Base-by-base conservation (phyloP, 2,797 vertebrate genomes). In the Pseudochirops cupreus region DNA sequence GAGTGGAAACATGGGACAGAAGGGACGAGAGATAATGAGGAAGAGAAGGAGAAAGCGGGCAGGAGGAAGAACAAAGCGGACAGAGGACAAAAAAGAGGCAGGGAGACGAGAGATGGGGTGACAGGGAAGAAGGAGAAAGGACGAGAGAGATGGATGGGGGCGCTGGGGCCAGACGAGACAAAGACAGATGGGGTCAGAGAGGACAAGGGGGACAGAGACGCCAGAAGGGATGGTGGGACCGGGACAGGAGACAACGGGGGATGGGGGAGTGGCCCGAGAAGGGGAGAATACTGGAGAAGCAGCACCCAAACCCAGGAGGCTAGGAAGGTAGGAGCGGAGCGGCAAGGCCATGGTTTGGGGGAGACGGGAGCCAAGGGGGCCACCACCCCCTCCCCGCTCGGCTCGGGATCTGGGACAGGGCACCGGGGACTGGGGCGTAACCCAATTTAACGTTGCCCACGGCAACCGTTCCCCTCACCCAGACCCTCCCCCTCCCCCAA, bases 391-490 rank as follows among this genome's bases (percentile, higher is more conserved):
- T 95, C 91, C 91, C 58, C n/a, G 6, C 92, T 11, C 39, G 92
- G 92, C 50, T 46, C 5, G 54, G 58, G 56, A 96, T 95, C 96
- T 96, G 95, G 97, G 93, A 97, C 95, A 54, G 67, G 92, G 92
- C 96, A 97, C 93, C 5, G 39, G 95, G 95, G 96, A 97, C 96
- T 39, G 0, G 93, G 95, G 94, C 62, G 93, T 95, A 97, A 96
- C 96, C 96, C 96, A 96, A 94, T 97, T 97, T 92, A 92, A 39
- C 92, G 93, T 95, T 91, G 74, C 97, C 94, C 24, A 18, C 87
- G 93, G 94, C 46, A 91, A 96, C 91, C 54, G 52, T 94, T 93
- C 93, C 93, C 93, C 92, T 67, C 58, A 57, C 94, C 94, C 87
- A 89, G 91, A 67, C 58, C 92, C 90, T 92, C 62, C n/a, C 67